Percentiles rank a stretch among this genome's conserved stretches.
Evolutionary conservation across 2,797 vertebrate species (phyloP).

Genomic region (Eutrigla gurnardus): DNA sequence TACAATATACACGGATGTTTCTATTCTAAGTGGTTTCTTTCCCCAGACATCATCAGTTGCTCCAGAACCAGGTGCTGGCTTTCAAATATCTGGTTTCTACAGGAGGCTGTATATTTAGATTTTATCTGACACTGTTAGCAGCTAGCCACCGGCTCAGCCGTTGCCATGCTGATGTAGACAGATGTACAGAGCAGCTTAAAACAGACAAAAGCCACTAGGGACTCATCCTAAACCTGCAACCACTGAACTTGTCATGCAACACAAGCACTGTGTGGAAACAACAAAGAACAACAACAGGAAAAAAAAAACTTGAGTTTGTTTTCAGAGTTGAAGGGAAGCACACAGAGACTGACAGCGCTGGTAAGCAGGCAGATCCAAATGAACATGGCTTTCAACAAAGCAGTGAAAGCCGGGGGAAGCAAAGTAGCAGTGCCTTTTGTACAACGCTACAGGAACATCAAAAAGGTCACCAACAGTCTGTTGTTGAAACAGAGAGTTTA

Average conservation of each 20-base stretch:
- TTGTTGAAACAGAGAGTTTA: constrained; percentile 27
- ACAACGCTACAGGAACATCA: constrained; percentile 20
- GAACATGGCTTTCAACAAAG: constrained; percentile 4
- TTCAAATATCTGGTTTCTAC: background rate
- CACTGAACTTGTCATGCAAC: background rate
- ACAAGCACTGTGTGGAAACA: background rate
- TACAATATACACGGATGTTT: background rate
- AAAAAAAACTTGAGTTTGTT: constrained; percentile 19
- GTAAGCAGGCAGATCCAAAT: constrained; percentile 26
- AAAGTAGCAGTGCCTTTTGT: constrained; percentile 16
- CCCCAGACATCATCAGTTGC: background rate
- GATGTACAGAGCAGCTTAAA: constrained; percentile 6
- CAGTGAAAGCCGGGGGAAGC: constrained; percentile 12
- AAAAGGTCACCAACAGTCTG: constrained; percentile 24
- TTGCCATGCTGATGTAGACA: background rate
- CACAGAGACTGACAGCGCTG: constrained; percentile 19
- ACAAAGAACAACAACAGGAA: constrained; percentile 1
- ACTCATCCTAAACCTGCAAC: background rate
- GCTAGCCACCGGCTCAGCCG: background rate
- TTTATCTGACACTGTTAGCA: background rate
- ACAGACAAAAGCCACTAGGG: background rate
- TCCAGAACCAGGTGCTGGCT: constrained; percentile 2
- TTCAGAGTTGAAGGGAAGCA: constrained; percentile 2
- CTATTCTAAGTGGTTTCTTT: background rate
- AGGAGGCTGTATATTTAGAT: background rate